Evolutionary conservation across 35 echinoderm and acorn worm species (phyloP), one percentile per base, ranked within the genome.

Genomic region (Holothuria glaberrima): DNA sequence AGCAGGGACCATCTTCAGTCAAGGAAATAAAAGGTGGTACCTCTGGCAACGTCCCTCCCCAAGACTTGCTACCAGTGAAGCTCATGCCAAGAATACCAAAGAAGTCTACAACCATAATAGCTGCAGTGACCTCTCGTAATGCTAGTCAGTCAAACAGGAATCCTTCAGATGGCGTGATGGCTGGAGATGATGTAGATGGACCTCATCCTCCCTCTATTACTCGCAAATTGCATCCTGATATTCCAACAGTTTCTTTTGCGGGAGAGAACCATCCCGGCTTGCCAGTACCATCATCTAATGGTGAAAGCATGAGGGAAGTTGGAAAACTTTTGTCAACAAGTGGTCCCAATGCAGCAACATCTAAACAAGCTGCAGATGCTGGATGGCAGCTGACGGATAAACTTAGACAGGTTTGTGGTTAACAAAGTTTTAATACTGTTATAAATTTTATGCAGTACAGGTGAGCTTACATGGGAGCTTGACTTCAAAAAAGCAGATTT

Each of bases 1-100:
- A 17, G 50, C 50, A 54, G 50, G 16, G 5, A 54, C 0, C 50
- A 5, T 41, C 36, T 41, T 54, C 50, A 5, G 5, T 1, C 13
- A 54, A 54, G 50, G 50, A 54, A 54, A 14, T 54, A 0, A 54
- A 54, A 14, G 50, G 50, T 54, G 16, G 5, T 54, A 54, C 50
- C 16, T 12, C 16, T 17, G 50, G 5, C 13, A 14, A 54, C 50
- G 3, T 14, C 5, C 50, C 50, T 54, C 74, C 74, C 9, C 20
- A 22, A 78, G 44, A 45, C n/a, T 12, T 78, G 41, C 35, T 78
- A 22, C 74, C 74, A 26, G 74, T 78, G 14, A 78, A 78, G 12
- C 74, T 78, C 21, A 78, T 78, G 74, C 74, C 74, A 24, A 78
- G 50, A 25, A 78, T 78, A 78, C 74, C 74, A 2, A 78, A 78